Base-by-base conservation (phyloP, 2,888 invertebrate species). In the Melanargia galathea region DNA sequence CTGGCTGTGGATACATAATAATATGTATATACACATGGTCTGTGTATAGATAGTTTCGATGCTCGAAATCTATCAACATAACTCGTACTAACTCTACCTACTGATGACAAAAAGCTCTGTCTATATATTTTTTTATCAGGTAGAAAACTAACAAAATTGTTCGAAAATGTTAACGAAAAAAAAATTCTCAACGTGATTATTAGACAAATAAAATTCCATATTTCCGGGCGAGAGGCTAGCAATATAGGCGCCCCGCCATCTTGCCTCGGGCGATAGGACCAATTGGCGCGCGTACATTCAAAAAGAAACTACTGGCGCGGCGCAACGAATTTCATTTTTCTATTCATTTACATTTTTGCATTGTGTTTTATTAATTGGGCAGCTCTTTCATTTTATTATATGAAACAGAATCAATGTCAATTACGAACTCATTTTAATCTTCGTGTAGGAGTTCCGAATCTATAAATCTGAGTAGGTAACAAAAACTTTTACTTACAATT, bases 181-280 rank as follows among this genome's bases (percentile, higher is more conserved):
- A 20, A 11, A 16, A n/a, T 66, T 57, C 61, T 51, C 51, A 65
- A 83, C 77, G 75, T 80, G 79, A 86, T 84, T 89, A 86, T 84
- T 89, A 85, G 74, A 75, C 81, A 81, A 86, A 86, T 79, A 81
- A 76, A 87, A 87, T 84, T 82, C 83, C 83, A 78, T 81, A 86
- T 88, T 90, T 90, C 88, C 89, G 87, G 80, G 72, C 70, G 80
- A 84, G 73, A 80, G 77, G 77, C 73, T 83, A 79, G 82, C 82
- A 84, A 82, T 84, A 82, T 78, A 83, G 85, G 83, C 89, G 83
- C 90, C 89, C 90, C 86, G 85, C 83, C 83, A 85, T 84, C 80
- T 83, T 75, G 90, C 90, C 90, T 69, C 79, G 75, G 90, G 90
- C 90, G 70, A 84, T 82, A 73, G 71, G 76, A 79, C 87, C 87